Evolutionary conservation across 2,797 vertebrate genomes (phyloP).

Genomic region (Glossophaga mutica): DNA sequence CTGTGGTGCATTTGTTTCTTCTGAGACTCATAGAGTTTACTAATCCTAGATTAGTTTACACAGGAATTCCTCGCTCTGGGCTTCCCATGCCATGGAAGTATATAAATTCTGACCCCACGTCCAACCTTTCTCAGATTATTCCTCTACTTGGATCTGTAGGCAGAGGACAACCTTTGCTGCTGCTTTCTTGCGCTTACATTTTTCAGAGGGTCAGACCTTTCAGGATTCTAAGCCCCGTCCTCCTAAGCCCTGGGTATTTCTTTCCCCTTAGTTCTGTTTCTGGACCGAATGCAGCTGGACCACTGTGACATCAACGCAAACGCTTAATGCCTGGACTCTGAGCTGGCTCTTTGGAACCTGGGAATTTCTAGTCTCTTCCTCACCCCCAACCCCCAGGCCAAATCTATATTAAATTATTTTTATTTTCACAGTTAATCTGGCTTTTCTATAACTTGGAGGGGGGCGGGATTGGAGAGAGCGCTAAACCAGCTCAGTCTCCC

Average conservation of each 20-base stretch:
- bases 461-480: not conserved
- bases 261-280: not conserved
- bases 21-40: not conserved
- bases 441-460: not conserved
- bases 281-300: not conserved
- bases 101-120: not conserved
- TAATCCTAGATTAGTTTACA: not conserved
- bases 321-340: not conserved
- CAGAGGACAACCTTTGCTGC: not conserved
- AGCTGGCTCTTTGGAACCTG: not conserved
- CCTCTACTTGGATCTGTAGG: not conserved
- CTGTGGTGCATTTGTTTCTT: not conserved
- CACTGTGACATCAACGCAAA: not conserved
- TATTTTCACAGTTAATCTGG: not conserved
- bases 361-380: not conserved
- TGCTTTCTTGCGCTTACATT: not conserved
- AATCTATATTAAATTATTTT: not conserved
- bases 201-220: not conserved
- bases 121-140: not conserved
- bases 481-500: not conserved
- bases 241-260: accelerated
- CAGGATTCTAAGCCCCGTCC: not conserved
- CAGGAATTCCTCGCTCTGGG: not conserved
- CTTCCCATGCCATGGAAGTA: not conserved
- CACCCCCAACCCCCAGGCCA: too few relatives aligned